These are phyloP conservation scores for Mus spicilegus DNA, from an alignment of 2,113 vertebrate species.

Conservation along the genomic window DNA sequence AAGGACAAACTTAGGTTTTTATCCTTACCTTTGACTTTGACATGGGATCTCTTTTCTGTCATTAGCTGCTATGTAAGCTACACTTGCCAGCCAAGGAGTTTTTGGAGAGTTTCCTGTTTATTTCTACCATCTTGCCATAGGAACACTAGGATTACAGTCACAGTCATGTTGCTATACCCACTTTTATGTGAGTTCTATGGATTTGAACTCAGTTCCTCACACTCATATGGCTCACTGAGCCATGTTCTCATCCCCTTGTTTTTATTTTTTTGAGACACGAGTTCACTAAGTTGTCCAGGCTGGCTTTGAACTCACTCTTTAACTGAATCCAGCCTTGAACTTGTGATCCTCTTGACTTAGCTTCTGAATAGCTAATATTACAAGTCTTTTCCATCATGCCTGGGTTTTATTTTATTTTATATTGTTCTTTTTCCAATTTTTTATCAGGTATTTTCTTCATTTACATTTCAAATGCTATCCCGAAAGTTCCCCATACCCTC, in stretches of 20 bases:
- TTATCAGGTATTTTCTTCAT: no score
- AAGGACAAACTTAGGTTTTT: background rate
- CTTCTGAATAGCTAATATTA: no score
- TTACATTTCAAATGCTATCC: no score
- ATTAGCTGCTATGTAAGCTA: background rate
- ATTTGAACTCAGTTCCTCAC: background rate
- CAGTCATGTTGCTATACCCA: background rate
- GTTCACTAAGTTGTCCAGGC: background rate
- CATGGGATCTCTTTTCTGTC: background rate
- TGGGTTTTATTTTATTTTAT: no score
- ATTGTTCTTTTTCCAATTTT: no score
- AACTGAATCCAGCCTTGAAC: background rate
- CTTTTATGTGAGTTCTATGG: background rate
- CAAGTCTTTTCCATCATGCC: no score
- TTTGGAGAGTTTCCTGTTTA: background rate
- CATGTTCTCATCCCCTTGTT: background rate
- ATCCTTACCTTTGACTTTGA: background rate
- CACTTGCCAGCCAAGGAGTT: background rate
- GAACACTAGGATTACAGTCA: background rate
- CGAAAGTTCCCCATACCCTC: no score
- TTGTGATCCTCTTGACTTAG: background rate
- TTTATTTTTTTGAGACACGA: background rate
- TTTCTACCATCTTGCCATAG: background rate
- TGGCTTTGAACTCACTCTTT: background rate
- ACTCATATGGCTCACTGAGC: background rate